Percentiles rank a stretch among this genome's conserved stretches.
Evolutionary conservation across 2,888 invertebrate genomes (phyloP).

Genomic region (Cheilosia variabilis): DNA sequence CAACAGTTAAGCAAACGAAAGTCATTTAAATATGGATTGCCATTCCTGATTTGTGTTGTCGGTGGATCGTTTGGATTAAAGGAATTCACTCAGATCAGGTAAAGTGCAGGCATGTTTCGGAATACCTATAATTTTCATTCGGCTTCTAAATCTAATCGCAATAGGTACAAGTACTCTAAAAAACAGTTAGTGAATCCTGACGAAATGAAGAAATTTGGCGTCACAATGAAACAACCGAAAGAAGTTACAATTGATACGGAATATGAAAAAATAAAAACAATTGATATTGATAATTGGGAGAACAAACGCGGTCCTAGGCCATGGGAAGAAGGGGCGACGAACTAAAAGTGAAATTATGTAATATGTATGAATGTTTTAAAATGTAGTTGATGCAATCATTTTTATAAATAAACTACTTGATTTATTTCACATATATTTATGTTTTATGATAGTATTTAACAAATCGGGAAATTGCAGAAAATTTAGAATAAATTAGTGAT

Average conservation of each 20-base stretch:
- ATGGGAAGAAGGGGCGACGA: conserved; percentile 87
- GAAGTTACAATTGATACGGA: conserved; percentile 90
- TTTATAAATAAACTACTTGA: neutral
- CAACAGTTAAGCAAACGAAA: conserved; percentile 79
- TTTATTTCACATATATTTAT: too few relatives aligned
- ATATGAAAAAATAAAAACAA: conserved; percentile 89
- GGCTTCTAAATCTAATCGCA: conserved; percentile 69
- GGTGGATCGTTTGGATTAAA: conserved; percentile 91
- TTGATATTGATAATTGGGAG: conserved; percentile 93
- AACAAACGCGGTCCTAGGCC: conserved; percentile 93
- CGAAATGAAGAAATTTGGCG: conserved; percentile 88
- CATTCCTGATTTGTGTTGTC: conserved; percentile 89
- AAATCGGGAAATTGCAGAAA: neutral
- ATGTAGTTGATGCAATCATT: neutral
- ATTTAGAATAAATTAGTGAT: too few relatives aligned
- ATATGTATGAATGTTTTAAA: neutral
- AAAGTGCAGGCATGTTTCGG: conserved; percentile 73
- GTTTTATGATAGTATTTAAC: too few relatives aligned
- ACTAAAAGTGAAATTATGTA: conserved; percentile 15
- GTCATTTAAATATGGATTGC: conserved; percentile 87
- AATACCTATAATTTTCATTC: neutral
- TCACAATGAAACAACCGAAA: conserved; percentile 87
- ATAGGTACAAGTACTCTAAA: conserved; percentile 86
- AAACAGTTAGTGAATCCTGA: conserved; percentile 86
- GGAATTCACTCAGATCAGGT: conserved; percentile 91